Conservation (phyloP, 2,113 vertebrate genomes). For the Oreochromis spilurus region DNA sequence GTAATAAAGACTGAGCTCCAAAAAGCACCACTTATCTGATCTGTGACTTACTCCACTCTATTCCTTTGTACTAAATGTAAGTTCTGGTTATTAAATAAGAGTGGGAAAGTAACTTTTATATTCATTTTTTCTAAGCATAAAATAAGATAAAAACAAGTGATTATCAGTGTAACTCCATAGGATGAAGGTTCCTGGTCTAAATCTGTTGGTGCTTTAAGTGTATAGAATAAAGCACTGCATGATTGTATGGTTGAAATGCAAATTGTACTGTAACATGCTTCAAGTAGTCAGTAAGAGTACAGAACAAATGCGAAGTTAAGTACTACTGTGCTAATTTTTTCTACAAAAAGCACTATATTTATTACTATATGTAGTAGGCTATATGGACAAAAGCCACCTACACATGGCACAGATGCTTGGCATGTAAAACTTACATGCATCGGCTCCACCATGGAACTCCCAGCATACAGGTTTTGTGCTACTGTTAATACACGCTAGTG, state of each 20-base stretch:
- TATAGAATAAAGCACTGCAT: background rate
- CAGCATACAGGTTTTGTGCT: background rate
- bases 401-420: background rate
- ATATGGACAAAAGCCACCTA: background rate
- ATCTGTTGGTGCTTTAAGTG: background rate
- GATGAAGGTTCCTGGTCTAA: background rate
- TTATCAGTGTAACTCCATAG: background rate
- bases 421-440: background rate
- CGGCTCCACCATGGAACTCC: background rate
- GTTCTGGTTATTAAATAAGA: background rate
- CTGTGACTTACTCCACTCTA: background rate
- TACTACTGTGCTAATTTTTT: background rate
- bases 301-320: background rate
- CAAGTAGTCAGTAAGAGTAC: background rate
- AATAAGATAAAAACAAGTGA: background rate
- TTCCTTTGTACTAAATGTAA: background rate
- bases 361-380: background rate
- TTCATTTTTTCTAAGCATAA: background rate
- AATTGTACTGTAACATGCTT: background rate
- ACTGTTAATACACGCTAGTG: background rate
- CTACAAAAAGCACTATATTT: background rate
- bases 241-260: background rate
- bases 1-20: background rate
- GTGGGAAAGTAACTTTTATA: background rate
- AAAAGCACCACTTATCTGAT: background rate